A percentile compares a stretch with the other conserved stretches of the same genome.
Conservation (phyloP, 2,797 vertebrate species). For the Zenarchopterus dispar region DNA sequence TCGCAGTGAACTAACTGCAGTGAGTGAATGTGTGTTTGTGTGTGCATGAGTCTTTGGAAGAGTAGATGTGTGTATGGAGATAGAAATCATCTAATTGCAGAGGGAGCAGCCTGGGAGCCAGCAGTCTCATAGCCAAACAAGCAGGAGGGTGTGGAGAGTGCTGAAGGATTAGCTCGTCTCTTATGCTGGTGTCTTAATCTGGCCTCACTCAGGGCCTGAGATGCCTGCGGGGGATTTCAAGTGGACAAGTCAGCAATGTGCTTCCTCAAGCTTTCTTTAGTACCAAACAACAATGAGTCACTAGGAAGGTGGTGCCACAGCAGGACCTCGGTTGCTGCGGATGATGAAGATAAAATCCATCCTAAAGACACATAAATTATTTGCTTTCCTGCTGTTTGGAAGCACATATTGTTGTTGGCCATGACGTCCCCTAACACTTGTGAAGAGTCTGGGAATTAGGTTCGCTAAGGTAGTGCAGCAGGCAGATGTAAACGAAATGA, state of each 20-base stretch:
- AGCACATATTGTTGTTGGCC: background rate
- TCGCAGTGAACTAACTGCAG: conserved; percentile 67
- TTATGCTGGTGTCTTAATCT: conserved; percentile 65
- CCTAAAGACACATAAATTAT: conserved; percentile 43
- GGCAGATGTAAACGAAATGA: too few relatives aligned
- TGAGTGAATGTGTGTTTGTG: conserved; percentile 13
- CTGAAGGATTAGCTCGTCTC: conserved; percentile 70
- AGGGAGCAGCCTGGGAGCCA: conserved; percentile 43
- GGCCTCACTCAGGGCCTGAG: conserved; percentile 37
- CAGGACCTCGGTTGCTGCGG: conserved; percentile 24
- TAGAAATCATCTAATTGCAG: conserved; percentile 68
- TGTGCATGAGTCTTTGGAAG: background rate
- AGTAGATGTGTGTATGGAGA: conserved; percentile 31
- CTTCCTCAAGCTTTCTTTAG: conserved; percentile 43
- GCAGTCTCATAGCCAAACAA: conserved; percentile 63
- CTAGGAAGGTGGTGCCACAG: conserved; percentile 20
- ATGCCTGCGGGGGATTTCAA: conserved; percentile 56
- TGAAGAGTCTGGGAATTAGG: too few relatives aligned
- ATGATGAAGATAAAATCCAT: conserved; percentile 47
- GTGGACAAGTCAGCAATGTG: conserved; percentile 72
- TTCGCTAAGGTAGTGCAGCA: too few relatives aligned
- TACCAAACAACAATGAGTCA: conserved; percentile 47
- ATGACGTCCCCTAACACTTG: too few relatives aligned
- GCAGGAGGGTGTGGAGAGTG: conserved; percentile 48
- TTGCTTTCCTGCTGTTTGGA: conserved; percentile 16